Evolutionary conservation across 1,140 invertebrate genomes (phyloP).

Genomic region (Zophobas morio): DNA sequence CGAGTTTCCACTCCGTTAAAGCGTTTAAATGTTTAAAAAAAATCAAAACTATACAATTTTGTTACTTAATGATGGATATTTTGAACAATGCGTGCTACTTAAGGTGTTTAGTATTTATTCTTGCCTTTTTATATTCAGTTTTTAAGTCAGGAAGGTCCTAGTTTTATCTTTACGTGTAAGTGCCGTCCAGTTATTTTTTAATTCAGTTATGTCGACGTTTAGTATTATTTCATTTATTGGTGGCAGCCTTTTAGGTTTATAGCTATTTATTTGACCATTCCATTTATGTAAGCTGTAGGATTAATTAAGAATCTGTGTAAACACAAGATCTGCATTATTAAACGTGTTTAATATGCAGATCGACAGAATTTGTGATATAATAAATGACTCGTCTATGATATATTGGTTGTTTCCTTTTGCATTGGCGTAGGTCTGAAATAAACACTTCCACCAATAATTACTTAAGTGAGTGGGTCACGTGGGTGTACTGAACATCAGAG

Average conservation of each 20-base stretch:
- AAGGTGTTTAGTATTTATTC: conserved; percentile 21
- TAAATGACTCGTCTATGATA: conserved; percentile 18
- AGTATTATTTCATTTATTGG: conserved; percentile 36
- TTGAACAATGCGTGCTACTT: conserved; percentile 9
- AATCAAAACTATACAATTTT: conserved; percentile 1
- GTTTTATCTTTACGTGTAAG: conserved; percentile 9
- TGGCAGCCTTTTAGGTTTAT: conserved; percentile 20
- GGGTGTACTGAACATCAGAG: too few species aligned
- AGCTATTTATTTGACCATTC: conserved; percentile 36
- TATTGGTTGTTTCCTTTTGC: conserved; percentile 77
- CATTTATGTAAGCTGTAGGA: conserved; percentile 28
- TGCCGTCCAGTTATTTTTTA: conserved; percentile 36
- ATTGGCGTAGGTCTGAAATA: conserved; percentile 86
- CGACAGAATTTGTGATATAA: conserved; percentile 36
- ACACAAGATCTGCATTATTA: conserved; percentile 3
- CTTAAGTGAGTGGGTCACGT: too few species aligned
- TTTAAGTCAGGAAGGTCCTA: not conserved
- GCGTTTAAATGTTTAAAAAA: not conserved
- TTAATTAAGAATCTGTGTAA: conserved; percentile 11
- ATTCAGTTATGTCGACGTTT: not conserved
- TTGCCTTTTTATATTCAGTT: conserved; percentile 16
- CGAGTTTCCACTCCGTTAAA: conserved; percentile 11
- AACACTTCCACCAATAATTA: too few species aligned
- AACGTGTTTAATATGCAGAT: conserved; percentile 8
- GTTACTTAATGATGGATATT: not conserved